phyloP scores from a whole-genome alignment of 2,113 vertebrate genomes.

The Lagopus leucura region DNA sequence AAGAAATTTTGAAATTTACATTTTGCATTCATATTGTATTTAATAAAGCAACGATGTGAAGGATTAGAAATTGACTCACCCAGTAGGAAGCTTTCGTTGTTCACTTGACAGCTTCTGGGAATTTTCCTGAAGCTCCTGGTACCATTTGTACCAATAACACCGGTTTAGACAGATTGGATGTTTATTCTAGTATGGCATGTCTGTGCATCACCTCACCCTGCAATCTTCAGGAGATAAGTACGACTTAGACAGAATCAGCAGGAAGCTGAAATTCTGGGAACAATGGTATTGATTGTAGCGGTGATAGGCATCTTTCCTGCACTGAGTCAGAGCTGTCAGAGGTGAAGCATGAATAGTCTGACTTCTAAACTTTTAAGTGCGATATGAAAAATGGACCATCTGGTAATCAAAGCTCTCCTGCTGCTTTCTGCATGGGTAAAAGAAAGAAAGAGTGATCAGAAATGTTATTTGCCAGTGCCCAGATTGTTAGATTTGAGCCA shows the following conservation, averaged over 20 bases:
- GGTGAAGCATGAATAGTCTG: not conserved
- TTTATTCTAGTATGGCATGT: not conserved
- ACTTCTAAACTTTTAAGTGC: not conserved
- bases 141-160: not conserved
- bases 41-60: not conserved
- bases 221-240: not conserved
- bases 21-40: not conserved
- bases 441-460: not conserved
- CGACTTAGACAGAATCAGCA: not conserved
- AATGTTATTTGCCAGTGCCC: not conserved
- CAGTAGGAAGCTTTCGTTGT: not conserved
- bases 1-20: accelerated
- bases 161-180: not conserved
- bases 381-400: not conserved
- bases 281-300: not conserved
- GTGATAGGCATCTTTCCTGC: not conserved
- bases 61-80: not conserved
- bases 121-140: not conserved
- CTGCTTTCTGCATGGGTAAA: not conserved
- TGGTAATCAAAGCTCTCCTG: not conserved
- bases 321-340: not conserved
- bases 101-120: not conserved
- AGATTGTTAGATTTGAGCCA: not conserved
- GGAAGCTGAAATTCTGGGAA: not conserved
- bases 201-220: not conserved